Base-by-base conservation (phyloP, 2,113 vertebrate species). In the Gnathonemus longibarbis region DNA sequence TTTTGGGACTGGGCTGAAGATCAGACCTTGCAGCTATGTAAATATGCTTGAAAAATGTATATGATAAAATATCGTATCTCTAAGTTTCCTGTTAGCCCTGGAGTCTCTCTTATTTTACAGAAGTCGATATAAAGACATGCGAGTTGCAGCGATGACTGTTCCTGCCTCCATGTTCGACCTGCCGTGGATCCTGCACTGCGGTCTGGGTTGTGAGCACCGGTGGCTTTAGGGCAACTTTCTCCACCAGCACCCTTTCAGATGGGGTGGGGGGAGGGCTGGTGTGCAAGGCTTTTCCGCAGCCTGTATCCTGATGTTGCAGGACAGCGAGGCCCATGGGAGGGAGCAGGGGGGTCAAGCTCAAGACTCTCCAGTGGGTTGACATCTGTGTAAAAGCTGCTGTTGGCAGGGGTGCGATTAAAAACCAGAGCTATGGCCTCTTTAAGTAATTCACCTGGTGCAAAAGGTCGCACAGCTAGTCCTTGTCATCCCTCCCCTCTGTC, bases 381-480 rank as follows among this genome's bases (percentile, higher is more conserved):
- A 89, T 87, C 88, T 87, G 88, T 89, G 62, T 53, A 56, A 88
- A 88, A 58, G 84, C 84, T 42, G 62, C 35, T 49, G 39, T 58
- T 89, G 62, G 45, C 62, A 88, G 84, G 58, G 17, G 83, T 21
- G 56, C 31, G 8, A 31, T 84, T 89, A 80, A 70, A 56, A 56
- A 31, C 19, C 17, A 24, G 35, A 56, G 31, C 66, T 39, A 17
- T 31, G 35, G 62, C 85, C 53, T 58, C 90, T 90, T 90, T 89
- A 90, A 66, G 90, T 89, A 85, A 85, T 90, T 90, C 90, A 24
- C 91, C 80, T 90, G 84, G 58, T 90, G 91, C 49, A 62, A 92
- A 91, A 92, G 90, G 92, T 91, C 91, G 53, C 89, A n/a, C 89
- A 91, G 91, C 53, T 15, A 83, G 89, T 35, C 46, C 52, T 88